Evolutionary conservation across 2,797 vertebrate species (phyloP), one percentile per base, ranked within the genome.

Genomic region (Clarias platycephalus): DNA sequence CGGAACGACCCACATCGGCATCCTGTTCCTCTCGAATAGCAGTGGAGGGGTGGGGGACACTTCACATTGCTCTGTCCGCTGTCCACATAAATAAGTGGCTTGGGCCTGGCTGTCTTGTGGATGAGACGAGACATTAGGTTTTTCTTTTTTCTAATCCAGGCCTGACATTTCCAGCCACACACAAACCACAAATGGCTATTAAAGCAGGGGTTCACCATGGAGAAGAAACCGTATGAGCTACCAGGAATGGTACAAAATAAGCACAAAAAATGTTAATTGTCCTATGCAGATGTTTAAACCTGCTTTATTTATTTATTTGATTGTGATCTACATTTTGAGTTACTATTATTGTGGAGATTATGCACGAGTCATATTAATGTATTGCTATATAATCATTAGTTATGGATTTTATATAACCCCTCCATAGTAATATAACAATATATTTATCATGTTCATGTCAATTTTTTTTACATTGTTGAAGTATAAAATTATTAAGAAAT

Each of bases 1-100:
- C 92, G 86, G 86, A 80, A 84, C 3, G 91, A 87, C 85, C 88
- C 83, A 84, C 86, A 55, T 90, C 87, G 90, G 91, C 92, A 92
- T 90, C 89, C 90, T 89, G 89, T 87, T 88, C 82, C 87, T 83
- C 79, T 83, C 63, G 44, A 58, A 81, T 31, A 60, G 77, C 78
- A 49, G 44, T 26, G 44, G 26, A 83, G 85, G 67, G 62, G 75
- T 9, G 58, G 75, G 28, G 81, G 85, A 86, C 81, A 80, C 75
- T 49, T 67, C 75, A 85, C 83, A 81, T 63, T 31, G 55, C 24
- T 80, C 58, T 74, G 76, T 74, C 81, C 75, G 71, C 81, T 63
- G 31, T 83, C 44, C 71, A 64, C 62, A 64, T 57, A 70, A 40
- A 53, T 58, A 40, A 82, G 53, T 26, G 37, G 15, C 18, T 26